Base-by-base conservation (phyloP, 2,888 invertebrate genomes). In the Pyrocoelia pectoralis region DNA sequence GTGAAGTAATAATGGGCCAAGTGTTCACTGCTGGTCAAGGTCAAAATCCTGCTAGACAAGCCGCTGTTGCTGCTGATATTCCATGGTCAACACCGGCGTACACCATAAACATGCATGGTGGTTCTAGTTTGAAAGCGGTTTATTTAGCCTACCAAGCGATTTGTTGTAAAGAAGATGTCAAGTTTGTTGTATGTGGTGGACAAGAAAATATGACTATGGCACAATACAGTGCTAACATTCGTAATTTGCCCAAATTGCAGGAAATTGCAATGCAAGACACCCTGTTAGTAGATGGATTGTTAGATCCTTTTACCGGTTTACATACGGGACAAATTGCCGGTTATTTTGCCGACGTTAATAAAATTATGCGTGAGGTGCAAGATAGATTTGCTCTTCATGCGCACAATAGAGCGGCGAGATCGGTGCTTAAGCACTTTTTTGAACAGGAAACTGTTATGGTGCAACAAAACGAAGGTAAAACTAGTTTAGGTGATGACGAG, bases 321-420 rank as follows among this genome's bases (percentile, higher is more conserved):
- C 92, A 90, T 74, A 94, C 94, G 93, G 93, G 93, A 55, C 81
- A 89, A 24, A 93, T 93, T 89, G 92, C 91, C 65, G 94, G 94
- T 81, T 90, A 93, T 80, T 81, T 94, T 46, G 91, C 90, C 0
- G 86, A 87, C 70, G 81, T 85, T 61, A 92, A 85, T 78, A 80
- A 81, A 10, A 84, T 94, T 43, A 83, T 84, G 9, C 83, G 93
- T 64, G 83, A 85, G 74, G 86, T 87, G 8, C 94, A 94, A 79
- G 94, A 94, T 74, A 76, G 82, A 24, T 89, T 84, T 79, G 90
- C 94, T 0, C 79, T 84, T 0, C 75, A 80, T 51, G 93, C 93
- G 1, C 93, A 94, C 74, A 81, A 83, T 49, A 87, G 86, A 74
- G 84, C 88, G 29, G 87, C 86, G 69, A 74, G 71, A 9, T 90